Conservation (phyloP, 2,797 vertebrate species). For the Glyptemys insculpta region DNA sequence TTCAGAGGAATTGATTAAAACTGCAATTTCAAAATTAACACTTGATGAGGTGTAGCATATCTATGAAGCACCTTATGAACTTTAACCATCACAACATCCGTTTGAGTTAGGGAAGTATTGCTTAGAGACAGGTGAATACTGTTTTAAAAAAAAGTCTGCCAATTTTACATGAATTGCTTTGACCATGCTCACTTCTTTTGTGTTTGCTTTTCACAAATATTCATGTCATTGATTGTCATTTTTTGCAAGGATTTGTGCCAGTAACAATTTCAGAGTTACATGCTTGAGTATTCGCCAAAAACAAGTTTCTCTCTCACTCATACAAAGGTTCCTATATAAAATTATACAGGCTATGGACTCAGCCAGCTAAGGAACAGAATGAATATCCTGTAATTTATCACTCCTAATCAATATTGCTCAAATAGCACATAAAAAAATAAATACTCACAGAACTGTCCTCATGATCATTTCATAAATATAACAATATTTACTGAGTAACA, state of each 20-base stretch:
- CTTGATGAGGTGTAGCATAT: neutral
- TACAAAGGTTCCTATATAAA: neutral
- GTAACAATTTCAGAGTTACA: neutral
- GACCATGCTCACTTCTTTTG: neutral
- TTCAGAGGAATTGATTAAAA: constrained; percentile 11
- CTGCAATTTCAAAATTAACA: neutral
- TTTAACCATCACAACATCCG: neutral
- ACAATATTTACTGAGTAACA: neutral
- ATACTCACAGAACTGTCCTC: neutral
- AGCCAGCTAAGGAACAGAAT: neutral
- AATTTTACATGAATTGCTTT: neutral
- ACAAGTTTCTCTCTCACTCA: neutral
- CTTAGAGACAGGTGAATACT: neutral
- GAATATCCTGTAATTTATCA: neutral
- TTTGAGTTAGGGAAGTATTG: neutral
- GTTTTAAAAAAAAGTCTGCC: neutral
- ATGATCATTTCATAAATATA: neutral
- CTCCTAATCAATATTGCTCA: neutral
- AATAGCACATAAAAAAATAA: neutral
- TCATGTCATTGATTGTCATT: neutral
- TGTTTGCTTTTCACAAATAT: neutral
- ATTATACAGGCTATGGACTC: neutral
- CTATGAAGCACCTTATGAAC: neutral
- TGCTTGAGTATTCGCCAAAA: neutral
- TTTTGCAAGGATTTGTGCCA: too few relatives aligned